Base-by-base conservation (phyloP, 2,113 vertebrate species). In the Neofelis nebulosa region DNA sequence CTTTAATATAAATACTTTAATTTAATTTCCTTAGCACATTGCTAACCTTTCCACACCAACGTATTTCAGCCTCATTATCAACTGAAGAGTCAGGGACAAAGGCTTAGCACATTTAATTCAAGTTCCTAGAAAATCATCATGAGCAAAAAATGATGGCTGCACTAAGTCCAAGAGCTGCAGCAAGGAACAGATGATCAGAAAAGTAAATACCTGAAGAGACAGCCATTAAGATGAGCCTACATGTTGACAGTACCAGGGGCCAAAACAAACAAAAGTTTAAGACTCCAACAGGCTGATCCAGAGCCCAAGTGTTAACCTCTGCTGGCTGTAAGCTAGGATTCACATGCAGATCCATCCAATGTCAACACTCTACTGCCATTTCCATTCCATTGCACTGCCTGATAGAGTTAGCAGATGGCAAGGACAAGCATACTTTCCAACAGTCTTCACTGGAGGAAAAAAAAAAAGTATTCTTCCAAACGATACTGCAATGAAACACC, bases 1-100 rank as follows among this genome's bases (percentile, higher is more conserved):
- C 25, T 83, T 93, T 86, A 93, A 86, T 87, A 96, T 90, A 94
- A 97, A 96, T 79, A 61, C 50, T 90, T 66, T 94, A 80, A 97
- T 90, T 87, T 96, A 89, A 97, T 97, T 98, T 92, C 45, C 31
- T 89, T 86, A 89, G 38, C 38, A 97, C 73, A 92, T 73, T 65
- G 21, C 86, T 97, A 95, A 97, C 55, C 45, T 97, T 82, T 95
- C 27, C 73, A 96, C 3, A 85, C 23, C 48, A 96, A 91, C 7
- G 80, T 79, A 89, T 95, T 90, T 92, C 36, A 95, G 38, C 57
- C 55, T 82, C 36, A 83, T 94, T 96, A 96, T 87, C 93, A 98
- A 88, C 45, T 38, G 21, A 92, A 89, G 23, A 50, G 21, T 92
- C 61, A 55, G 5, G 23, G 14, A 84, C n/a, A 55, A 94, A 96